A percentile compares a stretch with the other conserved stretches of the same genome.
Evolutionary conservation across 2,113 vertebrate genomes (phyloP).

Genomic region (Microcebus ravelobensis): DNA sequence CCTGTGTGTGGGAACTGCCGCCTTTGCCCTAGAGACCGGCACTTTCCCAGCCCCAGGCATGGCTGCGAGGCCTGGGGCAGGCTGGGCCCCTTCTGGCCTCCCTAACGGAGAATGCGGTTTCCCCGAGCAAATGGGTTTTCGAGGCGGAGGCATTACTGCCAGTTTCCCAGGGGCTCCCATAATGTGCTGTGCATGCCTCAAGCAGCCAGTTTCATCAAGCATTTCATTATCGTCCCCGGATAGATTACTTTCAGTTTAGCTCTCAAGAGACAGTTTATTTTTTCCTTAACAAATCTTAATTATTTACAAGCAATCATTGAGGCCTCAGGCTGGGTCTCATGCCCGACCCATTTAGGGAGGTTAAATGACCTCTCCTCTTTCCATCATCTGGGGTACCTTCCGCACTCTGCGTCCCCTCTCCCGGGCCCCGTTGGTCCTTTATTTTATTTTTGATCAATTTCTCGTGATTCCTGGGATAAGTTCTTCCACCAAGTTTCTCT

Average conservation of each 20-base stretch:
- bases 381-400: not conserved
- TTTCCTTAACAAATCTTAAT: constrained; percentile 66
- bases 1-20: rapidly evolving
- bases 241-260: not conserved
- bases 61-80: not conserved
- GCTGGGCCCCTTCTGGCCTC: not conserved
- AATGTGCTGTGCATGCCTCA: not conserved
- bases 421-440: not conserved
- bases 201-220: not conserved
- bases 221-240: constrained; percentile 53
- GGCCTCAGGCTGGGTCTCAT: not conserved
- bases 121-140: constrained; percentile 22
- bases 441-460: not conserved
- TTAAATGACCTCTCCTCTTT: not conserved
- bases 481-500: not conserved
- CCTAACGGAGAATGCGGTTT: not conserved
- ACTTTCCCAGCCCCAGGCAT: not conserved
- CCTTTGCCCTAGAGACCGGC: not conserved
- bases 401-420: not conserved
- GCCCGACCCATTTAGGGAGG: not conserved
- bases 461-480: not conserved
- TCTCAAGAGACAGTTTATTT: constrained; percentile 51
- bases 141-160: not conserved
- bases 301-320: constrained; percentile 9
- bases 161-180: constrained; percentile 36